Evolutionary conservation across 2,797 vertebrate genomes (phyloP).

Genomic region (Agapornis canus): DNA sequence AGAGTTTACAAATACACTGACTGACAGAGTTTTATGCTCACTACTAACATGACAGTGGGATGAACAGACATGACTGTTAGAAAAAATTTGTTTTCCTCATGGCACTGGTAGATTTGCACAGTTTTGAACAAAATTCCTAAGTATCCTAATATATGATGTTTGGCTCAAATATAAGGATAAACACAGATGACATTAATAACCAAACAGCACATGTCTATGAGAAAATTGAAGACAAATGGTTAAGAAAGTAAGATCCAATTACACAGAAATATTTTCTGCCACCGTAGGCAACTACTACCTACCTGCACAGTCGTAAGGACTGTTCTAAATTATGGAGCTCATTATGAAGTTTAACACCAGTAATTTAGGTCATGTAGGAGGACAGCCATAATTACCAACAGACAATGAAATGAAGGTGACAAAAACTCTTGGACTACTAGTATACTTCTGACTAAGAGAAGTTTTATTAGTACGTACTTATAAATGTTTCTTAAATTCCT

Average conservation of each 20-base stretch:
- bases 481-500: neutral
- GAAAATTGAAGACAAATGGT: neutral
- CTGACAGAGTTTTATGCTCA: neutral
- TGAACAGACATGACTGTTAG: neutral
- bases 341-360: neutral
- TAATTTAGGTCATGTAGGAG: slow-evolving; percentile 4
- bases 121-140: neutral
- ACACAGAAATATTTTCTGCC: neutral
- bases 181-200: neutral
- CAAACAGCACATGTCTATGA: neutral
- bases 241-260: neutral
- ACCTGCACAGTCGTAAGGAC: neutral
- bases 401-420: neutral
- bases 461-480: neutral
- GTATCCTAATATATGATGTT: neutral
- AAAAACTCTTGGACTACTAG: neutral
- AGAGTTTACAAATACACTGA: neutral
- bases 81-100: neutral
- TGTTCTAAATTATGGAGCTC: neutral
- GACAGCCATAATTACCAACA: neutral
- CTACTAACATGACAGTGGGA: neutral
- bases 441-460: neutral
- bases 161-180: neutral
- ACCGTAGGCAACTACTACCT: neutral
- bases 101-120: neutral